A percentile compares a stretch with the other conserved stretches of the same genome.
Evolutionary conservation across 2,797 vertebrate species (phyloP).

Genomic region (Rhinoraja longicauda): DNA sequence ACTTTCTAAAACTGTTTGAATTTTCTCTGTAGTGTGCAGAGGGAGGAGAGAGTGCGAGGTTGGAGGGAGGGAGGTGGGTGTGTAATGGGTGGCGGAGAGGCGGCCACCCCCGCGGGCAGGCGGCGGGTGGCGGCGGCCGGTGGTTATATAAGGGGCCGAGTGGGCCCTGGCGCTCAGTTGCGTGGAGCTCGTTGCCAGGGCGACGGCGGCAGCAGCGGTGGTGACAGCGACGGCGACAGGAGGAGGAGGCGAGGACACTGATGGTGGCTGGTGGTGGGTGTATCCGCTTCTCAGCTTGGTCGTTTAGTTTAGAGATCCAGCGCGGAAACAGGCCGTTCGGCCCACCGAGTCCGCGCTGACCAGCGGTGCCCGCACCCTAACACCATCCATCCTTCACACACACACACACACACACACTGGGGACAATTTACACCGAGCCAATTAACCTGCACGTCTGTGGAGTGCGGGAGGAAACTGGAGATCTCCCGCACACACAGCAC

Average conservation of each 20-base stretch:
- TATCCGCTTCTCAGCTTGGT: neutral
- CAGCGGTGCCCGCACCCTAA: too few species aligned
- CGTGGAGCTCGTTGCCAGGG: slow-evolving; percentile 21
- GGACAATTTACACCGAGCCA: too few species aligned
- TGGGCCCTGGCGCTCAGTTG: slow-evolving; percentile 26
- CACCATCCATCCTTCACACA: too few species aligned
- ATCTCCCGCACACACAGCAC: too few species aligned
- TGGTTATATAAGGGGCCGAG: neutral
- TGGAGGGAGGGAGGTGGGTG: neutral
- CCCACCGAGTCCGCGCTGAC: too few species aligned
- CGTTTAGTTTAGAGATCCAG: too few species aligned
- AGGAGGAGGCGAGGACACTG: neutral
- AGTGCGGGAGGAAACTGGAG: too few species aligned
- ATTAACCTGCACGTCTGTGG: too few species aligned
- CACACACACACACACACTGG: too few species aligned
- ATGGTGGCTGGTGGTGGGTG: slow-evolving; percentile 32
- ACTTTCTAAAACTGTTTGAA: accelerated
- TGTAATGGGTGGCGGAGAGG: too few species aligned
- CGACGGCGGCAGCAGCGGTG: neutral
- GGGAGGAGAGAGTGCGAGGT: neutral
- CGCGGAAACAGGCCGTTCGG: too few species aligned
- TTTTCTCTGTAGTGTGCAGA: accelerated
- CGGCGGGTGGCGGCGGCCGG: neutral
- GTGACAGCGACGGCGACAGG: neutral
- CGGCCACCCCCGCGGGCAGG: neutral